Evolutionary conservation across 2,797 vertebrate genomes (phyloP), one percentile per base, ranked within the genome.

Genomic region (Sciaenops ocellatus): DNA sequence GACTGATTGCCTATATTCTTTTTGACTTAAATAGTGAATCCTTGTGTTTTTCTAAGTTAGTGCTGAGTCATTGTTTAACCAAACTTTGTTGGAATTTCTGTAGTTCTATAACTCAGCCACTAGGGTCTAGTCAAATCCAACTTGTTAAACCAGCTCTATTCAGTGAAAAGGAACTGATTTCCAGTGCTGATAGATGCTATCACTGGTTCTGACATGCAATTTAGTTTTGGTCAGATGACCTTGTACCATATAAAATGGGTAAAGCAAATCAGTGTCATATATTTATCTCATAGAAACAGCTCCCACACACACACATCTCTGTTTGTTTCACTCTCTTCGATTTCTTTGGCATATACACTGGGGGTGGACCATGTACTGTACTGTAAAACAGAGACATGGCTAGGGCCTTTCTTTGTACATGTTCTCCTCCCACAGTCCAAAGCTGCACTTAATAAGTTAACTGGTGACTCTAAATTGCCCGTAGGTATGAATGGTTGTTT

Each of bases 101-200:
- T 12, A 76, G 56, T 73, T 73, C 11, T 46, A 34, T 41, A 30
- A 6, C 10, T 50, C 17, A 24, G 8, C 66, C 67, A 76, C 67
- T 24, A 56, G 63, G 15, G 69, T 4, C 16, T 66, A 78, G 55
- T 69, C 13, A 63, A 75, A 57, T 28, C 41, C 38, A 52, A 5
- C 5, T 48, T 46, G 11, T 52, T 4, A 2, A 60, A 4, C 10
- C 3, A 12, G n/a, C 46, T 26, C 18, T 5, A 6, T 5, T 26
- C 12, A 41, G 12, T 26, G 17, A 41, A 4, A 60, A 17, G 48
- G 10, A 65, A 17, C 44, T 20, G 11, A 18, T 63, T 62, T 46
- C 41, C 22, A 47, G 61, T 26, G 1, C 38, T n/a, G 10, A 42
- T 42, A 42, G 42, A 42, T 13, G 12, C 12, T 9, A 9, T 9